phyloP scores from a whole-genome alignment of 2,113 vertebrate species.

The Thomomys bottae region DNA sequence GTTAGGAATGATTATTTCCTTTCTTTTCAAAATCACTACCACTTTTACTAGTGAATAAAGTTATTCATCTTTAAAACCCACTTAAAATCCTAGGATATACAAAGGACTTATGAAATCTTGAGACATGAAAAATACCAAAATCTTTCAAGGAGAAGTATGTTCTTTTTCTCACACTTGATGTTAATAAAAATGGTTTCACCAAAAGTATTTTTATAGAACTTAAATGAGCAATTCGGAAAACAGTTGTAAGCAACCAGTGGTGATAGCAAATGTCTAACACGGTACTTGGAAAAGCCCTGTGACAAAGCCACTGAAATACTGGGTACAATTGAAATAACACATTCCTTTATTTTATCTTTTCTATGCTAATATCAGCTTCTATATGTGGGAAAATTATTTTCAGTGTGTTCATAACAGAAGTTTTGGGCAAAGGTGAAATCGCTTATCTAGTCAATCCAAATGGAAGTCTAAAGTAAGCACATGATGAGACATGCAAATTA shows the following conservation, averaged over 20 bases:
- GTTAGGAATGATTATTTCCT: neutral
- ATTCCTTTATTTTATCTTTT: neutral
- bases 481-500: conserved; percentile 76
- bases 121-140: conserved; percentile 63
- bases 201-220: conserved; percentile 55
- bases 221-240: conserved; percentile 57
- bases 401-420: conserved; percentile 43
- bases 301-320: neutral
- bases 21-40: neutral
- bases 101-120: neutral
- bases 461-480: conserved; percentile 72
- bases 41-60: neutral
- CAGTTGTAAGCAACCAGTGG: too few relatives aligned
- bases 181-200: conserved; percentile 65
- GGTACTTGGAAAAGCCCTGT: neutral
- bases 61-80: conserved; percentile 15
- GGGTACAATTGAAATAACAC: neutral
- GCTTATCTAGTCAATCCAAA: conserved; percentile 72
- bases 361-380: neutral
- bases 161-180: conserved; percentile 63
- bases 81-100: neutral
- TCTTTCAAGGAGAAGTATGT: conserved; percentile 59
- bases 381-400: conserved; percentile 1
- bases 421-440: conserved; percentile 57
- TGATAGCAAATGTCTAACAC: neutral